Conservation (phyloP, 2,888 invertebrate genomes). For the Molorchus minor region DNA sequence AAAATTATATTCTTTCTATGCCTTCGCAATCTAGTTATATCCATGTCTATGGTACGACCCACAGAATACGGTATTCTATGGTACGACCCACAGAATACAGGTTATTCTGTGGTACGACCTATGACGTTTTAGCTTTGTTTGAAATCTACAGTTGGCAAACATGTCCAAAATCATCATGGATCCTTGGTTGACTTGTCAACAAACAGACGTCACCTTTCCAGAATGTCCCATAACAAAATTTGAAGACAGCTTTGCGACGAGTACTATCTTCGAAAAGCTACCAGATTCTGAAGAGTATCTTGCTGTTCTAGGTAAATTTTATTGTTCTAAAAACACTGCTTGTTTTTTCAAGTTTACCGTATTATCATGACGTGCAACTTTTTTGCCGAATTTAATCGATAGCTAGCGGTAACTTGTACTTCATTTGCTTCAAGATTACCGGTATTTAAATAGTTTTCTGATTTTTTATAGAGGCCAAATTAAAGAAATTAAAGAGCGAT, state of each 20-base stretch:
- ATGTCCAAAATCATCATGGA: conserved; percentile 43
- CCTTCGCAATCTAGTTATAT: neutral
- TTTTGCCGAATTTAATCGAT: neutral
- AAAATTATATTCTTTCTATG: too few species aligned
- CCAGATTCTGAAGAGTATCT: conserved; percentile 57
- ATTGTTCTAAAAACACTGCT: neutral
- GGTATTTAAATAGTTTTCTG: neutral
- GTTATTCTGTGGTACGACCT: neutral
- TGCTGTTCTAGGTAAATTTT: conserved; percentile 51
- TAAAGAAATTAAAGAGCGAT: conserved; percentile 64
- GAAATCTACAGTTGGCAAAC: conserved; percentile 5
- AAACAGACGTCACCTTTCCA: conserved; percentile 39
- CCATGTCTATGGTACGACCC: neutral
- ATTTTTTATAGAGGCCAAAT: conserved; percentile 61
- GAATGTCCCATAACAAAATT: conserved; percentile 49
- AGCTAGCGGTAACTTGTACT: neutral
- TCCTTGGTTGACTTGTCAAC: conserved; percentile 51
- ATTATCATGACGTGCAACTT: neutral
- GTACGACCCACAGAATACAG: neutral
- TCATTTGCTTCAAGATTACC: neutral
- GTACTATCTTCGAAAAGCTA: conserved; percentile 42
- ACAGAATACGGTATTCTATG: neutral
- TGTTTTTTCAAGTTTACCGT: neutral
- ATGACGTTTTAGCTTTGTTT: neutral
- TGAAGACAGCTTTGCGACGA: conserved; percentile 56